These are phyloP conservation scores for Anas flavirostris DNA, from an alignment of 2,797 vertebrate species.

Conservation along the genomic window DNA sequence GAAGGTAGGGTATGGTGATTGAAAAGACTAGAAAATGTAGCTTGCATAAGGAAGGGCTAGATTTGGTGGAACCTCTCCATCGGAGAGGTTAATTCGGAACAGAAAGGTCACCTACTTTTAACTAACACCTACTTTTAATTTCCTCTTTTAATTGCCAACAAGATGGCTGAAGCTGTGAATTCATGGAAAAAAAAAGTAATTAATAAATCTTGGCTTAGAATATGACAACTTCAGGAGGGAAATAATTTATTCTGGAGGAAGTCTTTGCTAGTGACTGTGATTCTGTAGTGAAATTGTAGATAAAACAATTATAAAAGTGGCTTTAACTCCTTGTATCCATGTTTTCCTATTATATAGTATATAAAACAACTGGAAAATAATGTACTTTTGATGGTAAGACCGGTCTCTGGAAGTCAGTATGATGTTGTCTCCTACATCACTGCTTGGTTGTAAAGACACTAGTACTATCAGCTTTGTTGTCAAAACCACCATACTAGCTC, in stretches of 20 bases:
- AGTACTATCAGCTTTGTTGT: neutral
- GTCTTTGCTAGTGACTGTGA: neutral
- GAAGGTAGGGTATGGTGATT: neutral
- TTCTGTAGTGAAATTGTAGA: neutral
- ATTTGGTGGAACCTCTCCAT: neutral
- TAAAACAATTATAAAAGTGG: neutral
- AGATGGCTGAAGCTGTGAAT: neutral
- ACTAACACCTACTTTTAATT: too few relatives aligned
- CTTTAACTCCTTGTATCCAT: neutral
- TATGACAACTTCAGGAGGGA: neutral
- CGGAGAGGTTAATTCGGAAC: neutral
- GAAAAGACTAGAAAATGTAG: neutral
- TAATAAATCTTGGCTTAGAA: neutral
- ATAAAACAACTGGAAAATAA: neutral
- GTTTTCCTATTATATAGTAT: neutral
- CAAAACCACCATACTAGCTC: neutral
- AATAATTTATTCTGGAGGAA: neutral
- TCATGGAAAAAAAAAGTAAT: neutral
- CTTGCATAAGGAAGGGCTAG: neutral
- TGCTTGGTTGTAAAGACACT: neutral
- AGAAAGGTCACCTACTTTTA: neutral
- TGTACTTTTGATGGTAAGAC: neutral
- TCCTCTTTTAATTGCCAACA: neutral
- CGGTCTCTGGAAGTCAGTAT: neutral
- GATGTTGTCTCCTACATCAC: neutral